Evolutionary conservation across 2,888 invertebrate species (phyloP), one percentile per base, ranked within the genome.

Genomic region (Agrilus mali): DNA sequence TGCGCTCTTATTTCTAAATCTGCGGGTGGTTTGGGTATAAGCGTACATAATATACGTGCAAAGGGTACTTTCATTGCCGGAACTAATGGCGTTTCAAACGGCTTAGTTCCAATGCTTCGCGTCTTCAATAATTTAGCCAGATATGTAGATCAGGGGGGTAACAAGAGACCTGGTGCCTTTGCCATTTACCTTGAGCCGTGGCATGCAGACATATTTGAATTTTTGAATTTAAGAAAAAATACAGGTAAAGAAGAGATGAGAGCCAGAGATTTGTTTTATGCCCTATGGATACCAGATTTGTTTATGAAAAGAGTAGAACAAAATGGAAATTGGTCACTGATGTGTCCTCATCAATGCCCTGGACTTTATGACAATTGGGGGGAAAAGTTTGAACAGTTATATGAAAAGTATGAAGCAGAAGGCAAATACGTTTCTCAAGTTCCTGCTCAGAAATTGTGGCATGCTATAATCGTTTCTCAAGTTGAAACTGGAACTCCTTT

Each of bases 401-500:
- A 97, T 64, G 72, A 71, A 40, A 77, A 80, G 57, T 95, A 96
- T 64, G 96, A 96, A 68, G 63, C 70, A n/a, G 84, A 85, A 60
- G 82, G 82, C 1, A 70, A 76, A 27, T 87, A 71, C 57, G 69
- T 62, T 17, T 64, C 76, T 20, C 78, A 77, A 50, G 72, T 88
- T 0, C 77, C 77, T 47, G 98, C 98, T 0, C 88, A 90, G 64
- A 71, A 83, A 46, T 65, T 98, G 34, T 98, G 96, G 96, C 84
- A 84, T 59, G 89, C 93, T 34, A 89, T 98, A 48, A 82, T 95
- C 48, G 86, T 90, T 60, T 80, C 95, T 0, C 95, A 96, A 69
- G 88, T 93, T 3, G 98, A 98, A 73, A 97, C 97, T 2, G 98
- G 97, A 12, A 93, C 90, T 4, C 98, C 98, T 0, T 98, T 93